A percentile compares a stretch with the other conserved stretches of the same genome.
These are phyloP conservation scores for Leptinotarsa peninsularis DNA, from an alignment of 2,888 invertebrate genomes.

Conservation along the genomic window DNA sequence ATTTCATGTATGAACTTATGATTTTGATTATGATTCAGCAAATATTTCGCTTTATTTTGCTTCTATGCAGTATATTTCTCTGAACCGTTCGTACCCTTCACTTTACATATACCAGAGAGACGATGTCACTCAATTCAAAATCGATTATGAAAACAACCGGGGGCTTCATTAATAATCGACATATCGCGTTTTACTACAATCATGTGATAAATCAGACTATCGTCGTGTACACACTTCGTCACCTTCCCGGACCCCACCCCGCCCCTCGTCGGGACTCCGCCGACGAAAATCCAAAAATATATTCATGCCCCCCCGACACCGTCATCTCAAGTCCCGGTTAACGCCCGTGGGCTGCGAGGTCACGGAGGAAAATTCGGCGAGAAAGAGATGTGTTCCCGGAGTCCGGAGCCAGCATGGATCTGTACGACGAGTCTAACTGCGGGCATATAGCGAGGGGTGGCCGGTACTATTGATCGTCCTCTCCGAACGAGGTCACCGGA, in stretches of 20 bases:
- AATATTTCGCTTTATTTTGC: no score
- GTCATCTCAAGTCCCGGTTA: neutral
- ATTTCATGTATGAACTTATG: no score
- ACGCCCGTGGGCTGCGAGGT: conserved; percentile 14
- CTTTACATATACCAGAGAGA: no score
- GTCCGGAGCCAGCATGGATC: conserved; percentile 25
- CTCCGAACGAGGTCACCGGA: conserved; percentile 57
- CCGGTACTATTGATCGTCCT: conserved; percentile 55
- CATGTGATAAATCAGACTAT: neutral
- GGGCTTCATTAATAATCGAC: no score
- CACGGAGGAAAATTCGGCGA: conserved; percentile 2
- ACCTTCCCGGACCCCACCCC: neutral
- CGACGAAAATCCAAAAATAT: neutral
- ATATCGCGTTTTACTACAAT: no score
- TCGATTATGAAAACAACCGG: no score
- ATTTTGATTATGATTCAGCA: no score
- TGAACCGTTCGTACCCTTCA: no score
- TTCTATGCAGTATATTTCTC: no score
- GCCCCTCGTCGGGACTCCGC: neutral
- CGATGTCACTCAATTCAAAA: no score
- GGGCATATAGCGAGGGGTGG: conserved; percentile 50
- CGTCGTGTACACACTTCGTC: neutral
- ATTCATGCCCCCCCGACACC: neutral
- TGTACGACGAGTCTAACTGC: conserved; percentile 48
- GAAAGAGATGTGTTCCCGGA: conserved; percentile 22